Percentiles rank a stretch among this genome's conserved stretches.
Evolutionary conservation across 2,113 vertebrate species (phyloP).

Genomic region (Actinemys pallida): DNA sequence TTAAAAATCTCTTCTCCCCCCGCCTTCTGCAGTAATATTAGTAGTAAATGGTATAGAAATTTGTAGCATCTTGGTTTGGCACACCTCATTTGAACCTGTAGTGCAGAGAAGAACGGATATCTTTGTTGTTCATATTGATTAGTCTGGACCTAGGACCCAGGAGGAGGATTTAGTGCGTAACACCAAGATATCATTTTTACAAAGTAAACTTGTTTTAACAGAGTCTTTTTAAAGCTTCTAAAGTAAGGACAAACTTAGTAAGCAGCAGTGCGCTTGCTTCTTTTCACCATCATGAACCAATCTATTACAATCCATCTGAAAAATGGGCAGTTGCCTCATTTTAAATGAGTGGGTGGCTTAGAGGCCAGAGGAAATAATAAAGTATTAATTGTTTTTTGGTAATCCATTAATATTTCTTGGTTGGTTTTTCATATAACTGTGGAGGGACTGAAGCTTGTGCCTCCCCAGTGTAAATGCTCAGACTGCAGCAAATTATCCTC

Average conservation of each 20-base stretch:
- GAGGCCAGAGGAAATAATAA: neutral
- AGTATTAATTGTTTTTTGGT: neutral
- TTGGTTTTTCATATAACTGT: conserved; percentile 7
- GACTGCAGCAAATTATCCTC: neutral
- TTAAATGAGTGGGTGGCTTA: neutral
- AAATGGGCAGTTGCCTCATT: neutral
- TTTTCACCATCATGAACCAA: conserved; percentile 5
- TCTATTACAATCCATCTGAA: neutral
- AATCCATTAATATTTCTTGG: neutral
- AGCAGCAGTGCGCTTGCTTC: conserved; percentile 45
- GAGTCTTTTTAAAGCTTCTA: conserved; percentile 59
- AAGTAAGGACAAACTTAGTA: conserved; percentile 39
- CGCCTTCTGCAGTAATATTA: fast-evolving
- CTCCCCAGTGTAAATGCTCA: neutral
- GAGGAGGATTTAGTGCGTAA: neutral
- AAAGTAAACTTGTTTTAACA: conserved; percentile 64
- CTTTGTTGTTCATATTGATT: neutral
- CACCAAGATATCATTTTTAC: conserved; percentile 19
- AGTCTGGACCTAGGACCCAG: neutral
- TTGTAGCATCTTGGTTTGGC: neutral
- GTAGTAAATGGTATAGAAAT: neutral
- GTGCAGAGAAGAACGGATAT: neutral
- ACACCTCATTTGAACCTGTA: neutral
- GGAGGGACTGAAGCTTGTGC: neutral
- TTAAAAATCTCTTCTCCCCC: neutral